phyloP scores from a whole-genome alignment of 2,888 invertebrate genomes.

The Noctua janthe region DNA sequence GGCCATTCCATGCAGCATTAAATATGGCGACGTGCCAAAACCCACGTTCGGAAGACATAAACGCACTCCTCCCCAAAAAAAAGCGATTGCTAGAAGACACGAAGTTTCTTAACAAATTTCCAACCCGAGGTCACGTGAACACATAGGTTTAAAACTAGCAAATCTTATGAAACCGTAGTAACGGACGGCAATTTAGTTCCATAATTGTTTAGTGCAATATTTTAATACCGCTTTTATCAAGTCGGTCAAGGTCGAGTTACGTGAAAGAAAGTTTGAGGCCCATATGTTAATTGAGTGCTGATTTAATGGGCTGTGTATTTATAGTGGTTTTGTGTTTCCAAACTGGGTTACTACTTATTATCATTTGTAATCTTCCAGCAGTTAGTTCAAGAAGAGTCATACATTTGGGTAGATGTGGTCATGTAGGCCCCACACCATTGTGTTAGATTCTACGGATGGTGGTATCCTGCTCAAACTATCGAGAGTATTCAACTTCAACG shows the following conservation, averaged over 20 bases:
- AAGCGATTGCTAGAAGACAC: constrained; percentile 15
- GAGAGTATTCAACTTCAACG: not conserved
- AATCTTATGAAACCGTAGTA: constrained; percentile 47
- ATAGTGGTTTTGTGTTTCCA: constrained; percentile 23
- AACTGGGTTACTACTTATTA: constrained; percentile 9
- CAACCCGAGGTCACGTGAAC: constrained; percentile 41
- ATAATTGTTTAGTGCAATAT: constrained; percentile 57
- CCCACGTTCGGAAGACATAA: constrained; percentile 21
- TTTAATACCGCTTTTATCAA: constrained; percentile 40
- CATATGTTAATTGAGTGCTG: constrained; percentile 29
- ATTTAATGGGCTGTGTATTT: constrained; percentile 15
- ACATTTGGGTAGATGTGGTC: not conserved
- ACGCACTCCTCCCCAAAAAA: constrained; percentile 4
- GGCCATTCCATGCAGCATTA: not conserved
- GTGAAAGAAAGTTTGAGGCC: constrained; percentile 48
- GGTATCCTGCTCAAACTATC: not conserved
- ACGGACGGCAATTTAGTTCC: constrained; percentile 43
- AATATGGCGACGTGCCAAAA: constrained; percentile 11
- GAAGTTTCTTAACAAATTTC: constrained; percentile 41
- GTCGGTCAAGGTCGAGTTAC: constrained; percentile 60
- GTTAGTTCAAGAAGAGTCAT: not conserved
- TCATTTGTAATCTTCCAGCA: not conserved
- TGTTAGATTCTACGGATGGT: not conserved
- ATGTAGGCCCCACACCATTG: not conserved
- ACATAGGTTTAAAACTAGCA: constrained; percentile 44